Conservation (phyloP, 2,797 vertebrate species). For the Channa striata region DNA sequence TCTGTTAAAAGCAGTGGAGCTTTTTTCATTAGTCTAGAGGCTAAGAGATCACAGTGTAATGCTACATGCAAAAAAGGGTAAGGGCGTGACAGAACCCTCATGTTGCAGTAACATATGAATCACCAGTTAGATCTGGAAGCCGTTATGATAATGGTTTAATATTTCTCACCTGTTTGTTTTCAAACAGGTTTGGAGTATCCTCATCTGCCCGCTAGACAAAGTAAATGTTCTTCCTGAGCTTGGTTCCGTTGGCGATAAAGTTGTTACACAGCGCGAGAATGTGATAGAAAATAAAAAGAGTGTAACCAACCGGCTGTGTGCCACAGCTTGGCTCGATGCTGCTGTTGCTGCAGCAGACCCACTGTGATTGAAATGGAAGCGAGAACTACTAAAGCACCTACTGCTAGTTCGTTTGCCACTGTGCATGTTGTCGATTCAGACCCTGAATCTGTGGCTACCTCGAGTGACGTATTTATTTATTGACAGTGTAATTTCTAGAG, state of each 20-base stretch:
- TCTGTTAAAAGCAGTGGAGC: neutral
- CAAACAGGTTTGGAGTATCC: slow-evolving; percentile 41
- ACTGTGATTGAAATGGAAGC: slow-evolving; percentile 35
- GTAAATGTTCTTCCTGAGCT: slow-evolving; percentile 29
- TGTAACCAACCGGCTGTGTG: slow-evolving; percentile 35
- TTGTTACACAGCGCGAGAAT: slow-evolving; percentile 31
- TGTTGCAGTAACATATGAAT: neutral
- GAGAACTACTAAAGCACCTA: slow-evolving; percentile 50
- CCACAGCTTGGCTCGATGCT: slow-evolving; percentile 52
- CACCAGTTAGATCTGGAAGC: neutral
- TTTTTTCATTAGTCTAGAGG: neutral
- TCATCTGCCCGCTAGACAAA: slow-evolving; percentile 21
- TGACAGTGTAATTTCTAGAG: slow-evolving; percentile 12
- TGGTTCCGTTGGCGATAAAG: slow-evolving; percentile 19
- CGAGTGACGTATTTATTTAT: neutral
- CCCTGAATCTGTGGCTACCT: slow-evolving; percentile 5
- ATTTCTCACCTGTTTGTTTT: slow-evolving; percentile 51
- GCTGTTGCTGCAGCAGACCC: slow-evolving; percentile 34
- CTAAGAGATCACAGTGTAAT: neutral
- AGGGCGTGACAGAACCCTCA: neutral
- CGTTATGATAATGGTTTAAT: neutral
- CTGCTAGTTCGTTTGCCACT: slow-evolving; percentile 25
- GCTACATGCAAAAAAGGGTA: neutral
- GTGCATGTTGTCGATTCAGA: slow-evolving; percentile 23
- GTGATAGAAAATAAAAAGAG: slow-evolving; percentile 43